phyloP scores from a whole-genome alignment of 2,888 invertebrate genomes.

The Zeuzera pyrina region DNA sequence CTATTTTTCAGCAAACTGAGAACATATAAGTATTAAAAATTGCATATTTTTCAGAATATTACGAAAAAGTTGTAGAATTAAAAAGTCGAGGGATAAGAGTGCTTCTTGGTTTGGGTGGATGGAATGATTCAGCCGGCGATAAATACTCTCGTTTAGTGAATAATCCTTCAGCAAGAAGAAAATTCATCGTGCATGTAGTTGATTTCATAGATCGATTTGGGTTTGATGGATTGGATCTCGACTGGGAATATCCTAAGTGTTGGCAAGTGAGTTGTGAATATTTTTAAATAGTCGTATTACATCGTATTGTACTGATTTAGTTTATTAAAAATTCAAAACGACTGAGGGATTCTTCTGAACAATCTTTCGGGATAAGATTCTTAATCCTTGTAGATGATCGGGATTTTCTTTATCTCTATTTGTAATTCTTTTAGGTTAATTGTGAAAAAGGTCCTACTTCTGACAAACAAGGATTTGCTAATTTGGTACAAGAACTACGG shows the following conservation, averaged over 20 bases:
- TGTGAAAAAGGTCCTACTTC: slow-evolving; percentile 86
- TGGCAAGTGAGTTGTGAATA: slow-evolving; percentile 88
- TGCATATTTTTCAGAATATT: slow-evolving; percentile 76
- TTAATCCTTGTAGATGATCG: too few species aligned
- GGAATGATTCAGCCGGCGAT: slow-evolving; percentile 94
- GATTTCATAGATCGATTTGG: slow-evolving; percentile 85
- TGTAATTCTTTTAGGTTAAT: slow-evolving; percentile 70
- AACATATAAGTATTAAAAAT: not conserved
- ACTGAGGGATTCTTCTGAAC: too few species aligned
- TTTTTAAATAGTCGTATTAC: too few species aligned
- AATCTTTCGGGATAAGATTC: too few species aligned
- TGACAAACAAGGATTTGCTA: slow-evolving; percentile 85
- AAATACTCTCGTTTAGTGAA: slow-evolving; percentile 90
- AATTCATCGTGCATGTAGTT: slow-evolving; percentile 82
- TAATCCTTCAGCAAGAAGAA: slow-evolving; percentile 77
- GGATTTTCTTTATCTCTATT: not conserved
- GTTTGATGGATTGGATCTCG: slow-evolving; percentile 93
- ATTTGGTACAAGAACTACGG: slow-evolving; percentile 82
- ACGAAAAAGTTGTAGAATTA: slow-evolving; percentile 85
- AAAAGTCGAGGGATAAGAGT: slow-evolving; percentile 84
- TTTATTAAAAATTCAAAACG: too few species aligned
- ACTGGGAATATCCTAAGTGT: slow-evolving; percentile 96
- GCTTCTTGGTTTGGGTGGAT: slow-evolving; percentile 91
- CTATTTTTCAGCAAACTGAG: not conserved
- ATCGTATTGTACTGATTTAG: too few species aligned